Percentiles rank a stretch among this genome's conserved stretches.
Conservation (phyloP, 1,140 invertebrate species). For the Panulirus ornatus region DNA sequence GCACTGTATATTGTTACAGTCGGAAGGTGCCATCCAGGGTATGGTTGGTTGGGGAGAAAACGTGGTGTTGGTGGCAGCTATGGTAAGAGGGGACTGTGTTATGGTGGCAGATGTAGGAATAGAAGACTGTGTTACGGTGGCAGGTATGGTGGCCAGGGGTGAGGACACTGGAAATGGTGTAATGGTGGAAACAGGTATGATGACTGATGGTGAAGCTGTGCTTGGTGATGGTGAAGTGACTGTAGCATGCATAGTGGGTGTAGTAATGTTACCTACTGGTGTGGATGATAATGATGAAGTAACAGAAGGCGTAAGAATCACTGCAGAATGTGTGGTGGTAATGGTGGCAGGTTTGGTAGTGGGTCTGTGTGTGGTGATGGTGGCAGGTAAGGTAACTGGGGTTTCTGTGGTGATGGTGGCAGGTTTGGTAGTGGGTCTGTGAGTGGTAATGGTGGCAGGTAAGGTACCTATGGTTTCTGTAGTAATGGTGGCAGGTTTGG, state of each 20-base stretch:
- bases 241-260: background rate
- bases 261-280: background rate
- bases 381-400: slow-evolving; percentile 11
- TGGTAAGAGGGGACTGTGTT: background rate
- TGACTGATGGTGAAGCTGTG: too few species aligned
- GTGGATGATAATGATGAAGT: background rate
- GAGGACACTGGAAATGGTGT: background rate
- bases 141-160: background rate
- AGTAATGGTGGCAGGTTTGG: background rate
- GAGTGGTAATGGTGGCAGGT: slow-evolving; percentile 18
- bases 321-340: background rate
- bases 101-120: background rate
- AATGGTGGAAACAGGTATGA: background rate
- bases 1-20: background rate
- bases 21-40: background rate
- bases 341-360: background rate
- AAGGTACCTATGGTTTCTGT: background rate
- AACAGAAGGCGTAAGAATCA: background rate
- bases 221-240: background rate
- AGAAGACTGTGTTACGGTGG: background rate
- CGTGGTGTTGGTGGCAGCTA: background rate
- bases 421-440: background rate
- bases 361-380: background rate
- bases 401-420: background rate
- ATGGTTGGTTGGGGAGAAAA: background rate